Conservation (phyloP, 2,888 invertebrate genomes). For the Platypus cylindrus region DNA sequence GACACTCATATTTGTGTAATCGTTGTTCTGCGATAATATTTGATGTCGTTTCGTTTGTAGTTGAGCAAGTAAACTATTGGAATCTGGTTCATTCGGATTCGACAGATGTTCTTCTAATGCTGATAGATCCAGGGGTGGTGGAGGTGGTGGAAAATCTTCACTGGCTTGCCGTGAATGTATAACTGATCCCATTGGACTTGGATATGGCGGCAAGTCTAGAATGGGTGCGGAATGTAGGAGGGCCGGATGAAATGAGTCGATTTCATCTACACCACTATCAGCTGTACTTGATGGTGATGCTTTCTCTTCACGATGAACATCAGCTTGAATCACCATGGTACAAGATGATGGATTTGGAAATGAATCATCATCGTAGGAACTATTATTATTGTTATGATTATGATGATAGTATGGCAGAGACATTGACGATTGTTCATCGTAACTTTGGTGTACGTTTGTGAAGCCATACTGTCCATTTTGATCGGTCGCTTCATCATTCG, state of each 20-base stretch:
- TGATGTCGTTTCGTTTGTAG: slow-evolving; percentile 52
- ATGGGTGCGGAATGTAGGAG: slow-evolving; percentile 34
- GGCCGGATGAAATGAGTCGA: slow-evolving; percentile 49
- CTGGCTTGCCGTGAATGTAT: slow-evolving; percentile 76
- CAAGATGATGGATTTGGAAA: slow-evolving; percentile 19
- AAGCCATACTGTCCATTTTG: slow-evolving; percentile 36
- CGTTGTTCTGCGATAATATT: slow-evolving; percentile 41
- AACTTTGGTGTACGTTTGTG: slow-evolving; percentile 27
- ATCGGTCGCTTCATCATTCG: slow-evolving; percentile 41
- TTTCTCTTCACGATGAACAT: slow-evolving; percentile 73
- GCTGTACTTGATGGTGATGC: slow-evolving; percentile 30
- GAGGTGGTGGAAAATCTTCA: slow-evolving; percentile 85
- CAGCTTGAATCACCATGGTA: slow-evolving; percentile 65
- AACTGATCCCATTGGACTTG: slow-evolving; percentile 62
- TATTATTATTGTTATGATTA: slow-evolving; percentile 15
- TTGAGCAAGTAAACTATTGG: slow-evolving; percentile 43
- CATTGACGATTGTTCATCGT: slow-evolving; percentile 19
- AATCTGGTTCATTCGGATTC: slow-evolving; percentile 22
- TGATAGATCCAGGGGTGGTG: slow-evolving; percentile 60
- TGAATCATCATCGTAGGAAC: slow-evolving; percentile 19
- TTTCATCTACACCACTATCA: slow-evolving; percentile 47
- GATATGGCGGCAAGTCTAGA: slow-evolving; percentile 65
- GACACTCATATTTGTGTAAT: slow-evolving; percentile 29
- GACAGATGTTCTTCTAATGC: slow-evolving; percentile 46
- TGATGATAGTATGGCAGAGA: slow-evolving; percentile 26